Conservation (phyloP, 2,888 invertebrate genomes). For the Lasioglossum malachurum region DNA sequence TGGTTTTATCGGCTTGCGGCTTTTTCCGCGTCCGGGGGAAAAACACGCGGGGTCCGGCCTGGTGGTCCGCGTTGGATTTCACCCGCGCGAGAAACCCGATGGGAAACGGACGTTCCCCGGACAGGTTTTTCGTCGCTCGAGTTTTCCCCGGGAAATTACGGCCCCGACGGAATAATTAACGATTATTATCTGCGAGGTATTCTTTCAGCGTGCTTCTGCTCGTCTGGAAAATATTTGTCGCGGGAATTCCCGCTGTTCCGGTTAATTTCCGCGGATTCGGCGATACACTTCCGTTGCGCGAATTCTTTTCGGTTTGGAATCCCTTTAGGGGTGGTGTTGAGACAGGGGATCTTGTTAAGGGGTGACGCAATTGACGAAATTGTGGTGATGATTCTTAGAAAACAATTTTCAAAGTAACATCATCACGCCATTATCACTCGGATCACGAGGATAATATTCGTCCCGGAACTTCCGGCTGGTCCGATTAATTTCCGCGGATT, state of each 20-base stretch:
- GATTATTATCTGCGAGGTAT: conserved; percentile 52
- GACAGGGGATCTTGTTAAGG: not conserved
- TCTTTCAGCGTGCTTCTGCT: conserved; percentile 31
- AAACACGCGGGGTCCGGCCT: conserved; percentile 28
- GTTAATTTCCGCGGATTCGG: conserved; percentile 37
- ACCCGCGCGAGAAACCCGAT: not conserved
- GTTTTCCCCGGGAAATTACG: conserved; percentile 32
- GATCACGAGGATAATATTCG: not conserved
- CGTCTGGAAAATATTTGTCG: conserved; percentile 26
- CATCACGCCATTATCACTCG: too few relatives aligned
- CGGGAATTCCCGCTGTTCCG: conserved; percentile 11
- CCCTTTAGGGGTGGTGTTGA: not conserved
- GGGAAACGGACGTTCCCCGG: conserved; percentile 18
- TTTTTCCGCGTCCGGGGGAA: conserved; percentile 44
- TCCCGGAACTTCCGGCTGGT: conserved; percentile 9
- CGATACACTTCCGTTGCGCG: conserved; percentile 15
- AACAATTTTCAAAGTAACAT: too few relatives aligned
- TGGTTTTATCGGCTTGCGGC: conserved; percentile 44
- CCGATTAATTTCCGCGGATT: conserved; percentile 40
- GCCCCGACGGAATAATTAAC: conserved; percentile 52
- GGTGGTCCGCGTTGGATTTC: not conserved
- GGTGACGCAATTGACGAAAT: too few relatives aligned
- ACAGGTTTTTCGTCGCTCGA: conserved; percentile 16
- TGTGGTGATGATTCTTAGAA: too few relatives aligned
- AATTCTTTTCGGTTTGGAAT: too few relatives aligned